These are phyloP conservation scores for Drosophila elegans DNA, from an alignment of 1,140 invertebrate genomes.

Conservation along the genomic window DNA sequence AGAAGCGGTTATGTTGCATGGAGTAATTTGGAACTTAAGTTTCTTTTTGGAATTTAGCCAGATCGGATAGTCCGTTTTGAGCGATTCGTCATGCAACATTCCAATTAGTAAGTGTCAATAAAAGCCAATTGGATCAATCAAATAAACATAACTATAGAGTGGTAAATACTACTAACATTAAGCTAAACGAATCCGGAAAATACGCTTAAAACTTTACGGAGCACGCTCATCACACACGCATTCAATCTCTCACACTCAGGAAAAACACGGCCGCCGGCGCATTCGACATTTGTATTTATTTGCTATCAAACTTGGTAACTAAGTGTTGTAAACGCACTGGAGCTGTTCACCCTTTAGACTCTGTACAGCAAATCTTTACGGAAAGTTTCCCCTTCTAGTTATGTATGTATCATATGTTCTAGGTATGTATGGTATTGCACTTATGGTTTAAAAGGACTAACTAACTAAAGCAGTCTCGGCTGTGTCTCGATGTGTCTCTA, in stretches of 20 bases:
- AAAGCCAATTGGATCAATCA: conserved; percentile 41
- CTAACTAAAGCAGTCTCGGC: conserved; percentile 82
- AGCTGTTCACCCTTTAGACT: conserved; percentile 57
- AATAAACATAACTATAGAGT: conserved; percentile 58
- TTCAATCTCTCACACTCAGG: conserved; percentile 13
- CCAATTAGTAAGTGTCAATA: conserved; percentile 32
- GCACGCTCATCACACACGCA: conserved; percentile 70
- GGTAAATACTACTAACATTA: conserved; percentile 67
- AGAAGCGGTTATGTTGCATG: conserved; percentile 13
- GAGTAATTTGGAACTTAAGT: neutral
- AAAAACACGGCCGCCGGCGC: conserved; percentile 33
- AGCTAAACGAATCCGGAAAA: conserved; percentile 55
- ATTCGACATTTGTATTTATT: conserved; percentile 39
- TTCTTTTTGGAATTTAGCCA: neutral
- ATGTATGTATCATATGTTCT: conserved; percentile 6
- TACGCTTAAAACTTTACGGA: conserved; percentile 61
- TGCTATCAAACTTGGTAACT: conserved; percentile 33
- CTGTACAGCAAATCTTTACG: conserved; percentile 67
- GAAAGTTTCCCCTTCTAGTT: conserved; percentile 22
- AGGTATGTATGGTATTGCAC: conserved; percentile 61
- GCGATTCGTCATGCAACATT: conserved; percentile 30
- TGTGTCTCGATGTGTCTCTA: conserved; percentile 54
- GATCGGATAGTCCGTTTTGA: neutral
- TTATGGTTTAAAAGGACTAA: conserved; percentile 72
- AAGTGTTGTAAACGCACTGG: conserved; percentile 46